Evolutionary conservation across 2,797 vertebrate species (phyloP), one percentile per base, ranked within the genome.

Genomic region (Pseudomugil gertrudae): DNA sequence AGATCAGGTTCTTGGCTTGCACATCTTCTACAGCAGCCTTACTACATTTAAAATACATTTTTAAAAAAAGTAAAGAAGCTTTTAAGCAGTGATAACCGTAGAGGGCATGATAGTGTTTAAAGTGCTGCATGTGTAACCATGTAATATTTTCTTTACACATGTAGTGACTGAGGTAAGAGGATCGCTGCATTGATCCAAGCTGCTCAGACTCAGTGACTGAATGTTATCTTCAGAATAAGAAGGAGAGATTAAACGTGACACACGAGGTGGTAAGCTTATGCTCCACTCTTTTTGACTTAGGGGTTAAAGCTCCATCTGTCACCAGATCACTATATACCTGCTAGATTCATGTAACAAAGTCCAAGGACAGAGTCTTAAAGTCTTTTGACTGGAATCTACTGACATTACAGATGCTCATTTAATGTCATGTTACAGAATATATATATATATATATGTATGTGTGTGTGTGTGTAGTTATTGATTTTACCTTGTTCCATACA

Each of bases 401-500:
- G n/a, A 4, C 45, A 55, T 51, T 3, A 26, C 10, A 51, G 40
- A 63, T 23, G 45, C 17, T 21, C 4, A 51, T 55, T 40, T 51
- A 17, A 38, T 57, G 14, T 51, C 3, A 63, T 6, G 6, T 38
- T n/a, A n/a, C n/a, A n/a, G n/a, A n/a, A n/a, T n/a, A n/a, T n/a
- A n/a, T n/a, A n/a, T n/a, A n/a, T n/a, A n/a, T n/a, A n/a, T n/a
- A n/a, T n/a, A n/a, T n/a, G n/a, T n/a, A n/a, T n/a, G n/a, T n/a
- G n/a, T n/a, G n/a, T n/a, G n/a, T n/a, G n/a, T 11, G 1, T 3
- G 13, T 3, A 35, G 35, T 2, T 35, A 27, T 5, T 27, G 27
- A 40, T 9, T 58, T 78, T 87, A 99, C 98, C 98, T 98, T 19
- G 98, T 99, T 78, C 98, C 98, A 0, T 99, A 99, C 86, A 99